A percentile compares a stretch with the other conserved stretches of the same genome.
These are phyloP conservation scores for Notamacropus eugenii DNA, from an alignment of 2,797 vertebrate species.

Conservation along the genomic window DNA sequence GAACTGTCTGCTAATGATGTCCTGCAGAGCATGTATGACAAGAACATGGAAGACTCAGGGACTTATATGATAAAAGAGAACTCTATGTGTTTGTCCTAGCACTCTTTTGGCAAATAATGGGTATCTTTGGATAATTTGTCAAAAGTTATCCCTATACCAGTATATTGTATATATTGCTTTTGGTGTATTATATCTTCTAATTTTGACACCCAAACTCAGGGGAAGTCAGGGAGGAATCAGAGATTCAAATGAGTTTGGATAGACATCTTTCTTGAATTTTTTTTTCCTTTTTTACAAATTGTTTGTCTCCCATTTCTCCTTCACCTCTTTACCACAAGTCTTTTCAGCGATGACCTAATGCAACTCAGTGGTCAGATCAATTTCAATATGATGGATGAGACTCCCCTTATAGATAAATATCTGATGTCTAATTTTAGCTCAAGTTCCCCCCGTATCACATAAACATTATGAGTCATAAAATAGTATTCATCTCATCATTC, in stretches of 20 bases:
- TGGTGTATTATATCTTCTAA: neutral
- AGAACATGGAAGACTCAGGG: neutral
- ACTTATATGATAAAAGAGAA: neutral
- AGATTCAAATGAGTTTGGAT: neutral
- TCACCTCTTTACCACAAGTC: neutral
- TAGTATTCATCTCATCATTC: neutral
- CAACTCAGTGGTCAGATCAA: neutral
- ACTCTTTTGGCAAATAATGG: neutral
- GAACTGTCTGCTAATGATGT: neutral
- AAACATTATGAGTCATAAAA: neutral
- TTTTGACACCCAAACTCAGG: neutral
- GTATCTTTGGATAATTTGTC: neutral
- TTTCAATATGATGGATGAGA: neutral
- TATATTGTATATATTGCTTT: neutral
- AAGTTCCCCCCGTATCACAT: neutral
- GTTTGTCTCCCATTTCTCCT: neutral
- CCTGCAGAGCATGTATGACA: neutral
- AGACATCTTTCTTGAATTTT: neutral
- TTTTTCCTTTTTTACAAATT: neutral
- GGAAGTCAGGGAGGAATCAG: neutral
- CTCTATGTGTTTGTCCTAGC: neutral
- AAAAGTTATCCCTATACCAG: neutral
- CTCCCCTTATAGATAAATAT: neutral
- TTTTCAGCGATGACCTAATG: neutral
- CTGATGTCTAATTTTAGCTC: neutral